A percentile compares a stretch with the other conserved stretches of the same genome.
phyloP scores from a whole-genome alignment of 1,140 invertebrate genomes.

The Maconellicoccus hirsutus region DNA sequence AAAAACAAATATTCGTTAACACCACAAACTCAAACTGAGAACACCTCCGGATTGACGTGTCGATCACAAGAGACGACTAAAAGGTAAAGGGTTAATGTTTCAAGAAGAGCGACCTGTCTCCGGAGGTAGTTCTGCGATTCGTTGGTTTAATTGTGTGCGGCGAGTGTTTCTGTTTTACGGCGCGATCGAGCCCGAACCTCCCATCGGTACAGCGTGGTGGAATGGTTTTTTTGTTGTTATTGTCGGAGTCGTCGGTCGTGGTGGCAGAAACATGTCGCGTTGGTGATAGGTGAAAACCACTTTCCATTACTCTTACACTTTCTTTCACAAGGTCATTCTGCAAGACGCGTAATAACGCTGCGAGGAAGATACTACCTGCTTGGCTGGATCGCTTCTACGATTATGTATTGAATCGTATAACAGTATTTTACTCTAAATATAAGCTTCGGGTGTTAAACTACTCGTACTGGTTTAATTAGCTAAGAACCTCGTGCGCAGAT shows the following conservation, averaged over 20 bases:
- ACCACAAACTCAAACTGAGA: not conserved
- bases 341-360: conserved; percentile 15
- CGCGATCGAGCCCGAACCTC: not conserved
- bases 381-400: not conserved
- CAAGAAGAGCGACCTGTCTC: not conserved
- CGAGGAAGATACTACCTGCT: conserved; percentile 17
- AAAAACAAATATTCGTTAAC: not conserved
- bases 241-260: not conserved
- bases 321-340: conserved; percentile 17
- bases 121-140: not conserved
- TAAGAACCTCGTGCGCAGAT: too few species aligned
- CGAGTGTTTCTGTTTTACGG: not conserved
- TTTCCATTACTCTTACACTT: conserved; percentile 22
- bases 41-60: not conserved
- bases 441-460: not conserved
- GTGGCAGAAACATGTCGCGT: conserved; percentile 16
- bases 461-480: not conserved
- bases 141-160: not conserved
- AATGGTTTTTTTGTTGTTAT: not conserved
- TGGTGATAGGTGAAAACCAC: conserved; percentile 21
- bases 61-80: too few species aligned
- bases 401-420: conserved; percentile 10
- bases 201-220: not conserved
- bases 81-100: not conserved
- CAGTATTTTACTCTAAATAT: not conserved